A percentile compares a stretch with the other conserved stretches of the same genome.
phyloP scores from a whole-genome alignment of 2,113 vertebrate species.

The Anthoscopus minutus region DNA sequence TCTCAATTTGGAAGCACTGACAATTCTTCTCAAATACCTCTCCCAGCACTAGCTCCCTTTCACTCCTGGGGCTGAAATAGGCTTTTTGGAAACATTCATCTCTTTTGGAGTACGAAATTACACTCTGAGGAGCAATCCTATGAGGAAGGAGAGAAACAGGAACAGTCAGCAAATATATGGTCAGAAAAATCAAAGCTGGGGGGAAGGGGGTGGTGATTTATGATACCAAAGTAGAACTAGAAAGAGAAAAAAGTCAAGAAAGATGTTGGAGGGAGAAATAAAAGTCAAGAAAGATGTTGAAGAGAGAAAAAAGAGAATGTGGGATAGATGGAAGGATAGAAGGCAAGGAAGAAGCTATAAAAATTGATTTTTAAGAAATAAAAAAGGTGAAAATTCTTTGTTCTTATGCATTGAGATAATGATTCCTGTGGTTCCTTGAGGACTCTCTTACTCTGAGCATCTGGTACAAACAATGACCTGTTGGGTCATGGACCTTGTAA shows the following conservation, averaged over 20 bases:
- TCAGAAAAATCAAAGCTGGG: neutral
- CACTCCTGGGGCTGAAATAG: neutral
- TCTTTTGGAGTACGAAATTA: neutral
- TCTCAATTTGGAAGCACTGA: neutral
- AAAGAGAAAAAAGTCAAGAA: neutral
- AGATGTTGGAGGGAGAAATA: neutral
- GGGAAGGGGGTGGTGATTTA: neutral
- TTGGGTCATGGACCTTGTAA: neutral
- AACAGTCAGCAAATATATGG: constrained; percentile 21
- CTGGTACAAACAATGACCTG: neutral
- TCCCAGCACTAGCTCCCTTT: neutral
- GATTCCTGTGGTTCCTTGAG: neutral
- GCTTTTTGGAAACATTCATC: neutral
- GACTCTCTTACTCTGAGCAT: neutral
- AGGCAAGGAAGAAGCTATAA: neutral
- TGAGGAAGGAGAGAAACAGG: neutral
- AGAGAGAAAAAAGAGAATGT: neutral
- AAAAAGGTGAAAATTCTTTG: neutral
- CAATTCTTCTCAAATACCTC: neutral
- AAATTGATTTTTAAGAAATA: neutral
- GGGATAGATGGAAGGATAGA: neutral
- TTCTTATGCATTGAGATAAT: neutral
- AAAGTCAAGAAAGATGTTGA: neutral
- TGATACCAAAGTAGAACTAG: neutral
- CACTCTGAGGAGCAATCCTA: neutral